Conservation (phyloP, 2,113 vertebrate genomes). For the Catagonus wagneri region DNA sequence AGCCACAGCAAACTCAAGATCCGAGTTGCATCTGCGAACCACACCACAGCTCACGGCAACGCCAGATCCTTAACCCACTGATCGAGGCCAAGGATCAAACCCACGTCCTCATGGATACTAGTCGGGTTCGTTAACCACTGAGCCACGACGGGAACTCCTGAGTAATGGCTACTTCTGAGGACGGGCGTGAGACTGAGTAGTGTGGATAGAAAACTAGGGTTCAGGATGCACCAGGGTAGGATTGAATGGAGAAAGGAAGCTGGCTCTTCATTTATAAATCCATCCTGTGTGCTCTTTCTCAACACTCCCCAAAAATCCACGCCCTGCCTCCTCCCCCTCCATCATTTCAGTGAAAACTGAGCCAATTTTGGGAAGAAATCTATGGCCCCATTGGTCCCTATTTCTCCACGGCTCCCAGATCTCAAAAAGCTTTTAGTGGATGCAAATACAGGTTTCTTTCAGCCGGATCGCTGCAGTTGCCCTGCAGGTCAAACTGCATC, state of each 20-base stretch:
- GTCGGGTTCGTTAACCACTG: no score
- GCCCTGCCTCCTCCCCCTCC: no score
- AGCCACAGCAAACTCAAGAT: no score
- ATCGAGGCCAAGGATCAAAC: no score
- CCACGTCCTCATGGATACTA: no score
- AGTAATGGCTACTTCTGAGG: not conserved
- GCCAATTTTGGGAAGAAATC: slow-evolving; percentile 55
- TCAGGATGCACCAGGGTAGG: not conserved
- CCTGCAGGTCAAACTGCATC: not conserved
- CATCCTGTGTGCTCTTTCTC: not conserved
- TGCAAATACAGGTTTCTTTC: slow-evolving; percentile 23
- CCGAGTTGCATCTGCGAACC: no score
- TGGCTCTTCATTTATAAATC: not conserved
- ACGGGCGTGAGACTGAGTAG: accelerated
- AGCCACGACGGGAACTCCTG: not conserved
- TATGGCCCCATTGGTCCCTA: slow-evolving; percentile 46
- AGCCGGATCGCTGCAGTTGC: not conserved
- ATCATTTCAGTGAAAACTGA: not conserved
- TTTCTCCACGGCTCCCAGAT: not conserved
- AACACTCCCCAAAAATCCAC: not conserved
- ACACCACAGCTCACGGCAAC: no score
- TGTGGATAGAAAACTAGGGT: not conserved
- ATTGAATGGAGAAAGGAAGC: not conserved
- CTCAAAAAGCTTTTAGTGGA: slow-evolving; percentile 53
- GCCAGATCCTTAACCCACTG: no score